phyloP scores from a whole-genome alignment of 2,888 invertebrate species.

The Prenolepis imparis region DNA sequence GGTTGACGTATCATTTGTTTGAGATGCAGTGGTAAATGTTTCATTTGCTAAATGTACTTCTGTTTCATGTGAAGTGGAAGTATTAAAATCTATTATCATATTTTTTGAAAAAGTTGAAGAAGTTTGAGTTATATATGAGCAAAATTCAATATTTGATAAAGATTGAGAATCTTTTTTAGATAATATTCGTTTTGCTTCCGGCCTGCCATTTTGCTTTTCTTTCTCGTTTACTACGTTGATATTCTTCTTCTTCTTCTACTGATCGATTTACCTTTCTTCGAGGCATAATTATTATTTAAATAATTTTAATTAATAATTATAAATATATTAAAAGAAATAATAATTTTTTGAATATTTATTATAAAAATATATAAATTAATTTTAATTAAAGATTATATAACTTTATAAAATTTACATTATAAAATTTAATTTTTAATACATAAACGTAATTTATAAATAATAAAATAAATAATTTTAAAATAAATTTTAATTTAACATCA shows the following conservation, averaged over 20 bases:
- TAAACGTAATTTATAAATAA: no score
- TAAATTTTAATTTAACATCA: no score
- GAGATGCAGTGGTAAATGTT: not conserved
- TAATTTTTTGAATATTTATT: no score
- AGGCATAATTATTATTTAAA: constrained; percentile 21
- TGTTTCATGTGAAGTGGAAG: not conserved
- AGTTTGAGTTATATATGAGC: not conserved
- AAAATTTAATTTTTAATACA: no score
- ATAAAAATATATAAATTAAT: no score
- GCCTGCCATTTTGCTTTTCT: not conserved
- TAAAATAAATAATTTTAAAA: no score
- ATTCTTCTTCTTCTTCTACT: constrained; percentile 8
- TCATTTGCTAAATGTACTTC: not conserved
- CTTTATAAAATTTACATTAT: no score
- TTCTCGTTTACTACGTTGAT: not conserved
- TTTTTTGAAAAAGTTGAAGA: not conserved
- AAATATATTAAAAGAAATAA: no score
- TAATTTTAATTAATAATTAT: not conserved
- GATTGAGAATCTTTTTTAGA: not conserved
- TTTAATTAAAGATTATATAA: no score
- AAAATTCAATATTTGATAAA: not conserved
- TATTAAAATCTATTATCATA: not conserved
- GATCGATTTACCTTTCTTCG: not conserved
- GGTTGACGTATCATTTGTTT: not conserved
- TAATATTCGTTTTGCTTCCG: not conserved